phyloP scores from a whole-genome alignment of 2,888 invertebrate species.

The Diarsia mendica region DNA sequence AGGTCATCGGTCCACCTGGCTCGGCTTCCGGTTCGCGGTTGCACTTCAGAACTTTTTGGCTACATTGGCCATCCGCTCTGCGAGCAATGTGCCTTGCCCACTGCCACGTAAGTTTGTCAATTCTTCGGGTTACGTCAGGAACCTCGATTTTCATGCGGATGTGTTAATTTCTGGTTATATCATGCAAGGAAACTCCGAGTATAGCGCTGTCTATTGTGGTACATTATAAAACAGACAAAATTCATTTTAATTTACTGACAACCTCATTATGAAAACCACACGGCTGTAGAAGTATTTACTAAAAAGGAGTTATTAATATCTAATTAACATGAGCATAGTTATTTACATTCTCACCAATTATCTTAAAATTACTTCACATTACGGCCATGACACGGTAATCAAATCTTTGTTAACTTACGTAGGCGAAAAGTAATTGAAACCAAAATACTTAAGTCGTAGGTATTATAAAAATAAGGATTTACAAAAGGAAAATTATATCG shows the following conservation, averaged over 20 bases:
- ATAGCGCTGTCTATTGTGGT: no score
- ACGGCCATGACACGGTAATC: background rate
- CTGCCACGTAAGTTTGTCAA: no score
- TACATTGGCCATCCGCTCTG: no score
- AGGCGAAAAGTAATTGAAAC: background rate
- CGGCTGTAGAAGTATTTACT: background rate
- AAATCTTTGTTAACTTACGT: background rate
- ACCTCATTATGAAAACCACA: background rate
- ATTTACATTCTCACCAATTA: constrained; percentile 10
- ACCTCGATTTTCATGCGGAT: no score
- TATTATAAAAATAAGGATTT: background rate
- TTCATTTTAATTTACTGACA: background rate
- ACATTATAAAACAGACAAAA: background rate
- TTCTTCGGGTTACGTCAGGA: no score
- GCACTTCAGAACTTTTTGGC: no score
- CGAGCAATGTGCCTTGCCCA: no score
- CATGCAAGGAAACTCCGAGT: no score
- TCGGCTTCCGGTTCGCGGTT: no score
- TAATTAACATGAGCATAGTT: background rate
- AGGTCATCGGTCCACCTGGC: no score
- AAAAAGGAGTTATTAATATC: background rate
- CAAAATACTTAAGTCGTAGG: background rate
- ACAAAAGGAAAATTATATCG: no score
- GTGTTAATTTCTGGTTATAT: no score
- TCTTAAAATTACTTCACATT: constrained; percentile 12